Percentiles rank a stretch among this genome's conserved stretches.
Evolutionary conservation across 2,797 vertebrate species (phyloP).

Genomic region (Pachyuromys duprasi): DNA sequence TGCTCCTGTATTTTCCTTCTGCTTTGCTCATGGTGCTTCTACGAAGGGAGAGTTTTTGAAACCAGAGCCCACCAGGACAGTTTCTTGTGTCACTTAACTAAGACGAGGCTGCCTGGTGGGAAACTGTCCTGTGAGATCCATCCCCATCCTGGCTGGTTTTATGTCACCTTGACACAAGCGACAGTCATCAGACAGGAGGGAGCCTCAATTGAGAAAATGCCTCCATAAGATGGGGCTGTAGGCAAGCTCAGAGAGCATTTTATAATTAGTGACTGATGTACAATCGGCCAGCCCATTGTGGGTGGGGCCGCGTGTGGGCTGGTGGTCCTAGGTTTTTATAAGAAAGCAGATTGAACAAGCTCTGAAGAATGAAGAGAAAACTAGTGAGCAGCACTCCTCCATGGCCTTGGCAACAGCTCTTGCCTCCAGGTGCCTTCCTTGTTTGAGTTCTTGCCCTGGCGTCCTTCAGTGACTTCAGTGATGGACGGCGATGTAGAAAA

Average conservation of each 20-base stretch:
- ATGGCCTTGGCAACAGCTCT: no score
- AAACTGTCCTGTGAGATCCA: neutral
- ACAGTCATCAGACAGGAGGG: neutral
- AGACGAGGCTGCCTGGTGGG: neutral
- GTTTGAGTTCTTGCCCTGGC: neutral
- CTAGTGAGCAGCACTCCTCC: neutral
- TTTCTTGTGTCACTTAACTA: neutral
- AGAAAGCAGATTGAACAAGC: neutral
- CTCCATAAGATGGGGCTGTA: neutral
- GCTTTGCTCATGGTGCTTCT: neutral
- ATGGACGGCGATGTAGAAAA: neutral
- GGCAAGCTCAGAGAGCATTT: no score
- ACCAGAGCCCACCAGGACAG: neutral
- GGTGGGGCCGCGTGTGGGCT: neutral
- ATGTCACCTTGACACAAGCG: neutral
- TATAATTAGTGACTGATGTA: neutral
- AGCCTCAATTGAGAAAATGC: neutral
- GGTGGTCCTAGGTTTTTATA: neutral
- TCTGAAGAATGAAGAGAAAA: neutral
- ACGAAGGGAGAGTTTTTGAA: neutral
- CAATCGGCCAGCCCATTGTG: no score
- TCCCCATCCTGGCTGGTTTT: neutral
- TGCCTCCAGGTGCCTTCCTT: neutral
- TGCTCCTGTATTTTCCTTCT: neutral
- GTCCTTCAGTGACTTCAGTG: neutral